phyloP scores from a whole-genome alignment of 1,140 invertebrate genomes.

The Melipona quadrifasciata region DNA sequence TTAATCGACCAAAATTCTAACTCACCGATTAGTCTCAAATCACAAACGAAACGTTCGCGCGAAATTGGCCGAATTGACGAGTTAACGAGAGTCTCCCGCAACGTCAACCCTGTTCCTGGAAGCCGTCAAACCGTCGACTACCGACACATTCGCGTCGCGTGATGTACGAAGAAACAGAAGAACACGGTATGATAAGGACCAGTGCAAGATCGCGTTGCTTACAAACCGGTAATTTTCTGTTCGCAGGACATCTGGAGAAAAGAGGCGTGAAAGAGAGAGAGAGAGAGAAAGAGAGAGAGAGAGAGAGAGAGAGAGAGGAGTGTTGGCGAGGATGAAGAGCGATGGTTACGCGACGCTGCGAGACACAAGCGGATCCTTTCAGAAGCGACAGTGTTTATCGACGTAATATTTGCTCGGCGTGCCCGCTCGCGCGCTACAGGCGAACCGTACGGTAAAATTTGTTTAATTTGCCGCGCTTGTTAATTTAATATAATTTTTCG shows the following conservation, averaged over 20 bases:
- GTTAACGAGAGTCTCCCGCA: no score
- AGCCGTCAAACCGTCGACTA: background rate
- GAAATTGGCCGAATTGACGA: no score
- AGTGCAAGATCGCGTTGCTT: background rate
- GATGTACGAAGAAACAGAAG: background rate
- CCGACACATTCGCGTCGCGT: no score
- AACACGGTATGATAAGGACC: background rate
- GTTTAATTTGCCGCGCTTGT: constrained; percentile 78
- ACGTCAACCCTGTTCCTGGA: background rate
- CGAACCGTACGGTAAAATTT: constrained; percentile 67
- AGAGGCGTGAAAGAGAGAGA: background rate
- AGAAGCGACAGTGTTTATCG: constrained; percentile 78
- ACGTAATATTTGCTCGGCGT: constrained; percentile 76
- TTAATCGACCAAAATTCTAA: no score
- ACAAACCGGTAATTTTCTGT: constrained; percentile 23
- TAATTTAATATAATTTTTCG: constrained; percentile 80
- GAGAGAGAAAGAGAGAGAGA: constrained; percentile 30
- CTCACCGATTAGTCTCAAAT: no score
- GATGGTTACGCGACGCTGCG: constrained; percentile 10
- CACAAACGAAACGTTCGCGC: no score
- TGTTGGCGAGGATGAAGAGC: constrained; percentile 54
- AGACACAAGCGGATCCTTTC: constrained; percentile 71
- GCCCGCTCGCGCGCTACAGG: constrained; percentile 20
- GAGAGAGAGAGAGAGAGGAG: constrained; percentile 41
- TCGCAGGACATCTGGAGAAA: background rate